Evolutionary conservation across 2,113 vertebrate genomes (phyloP).

Genomic region (Lathamus discolor): DNA sequence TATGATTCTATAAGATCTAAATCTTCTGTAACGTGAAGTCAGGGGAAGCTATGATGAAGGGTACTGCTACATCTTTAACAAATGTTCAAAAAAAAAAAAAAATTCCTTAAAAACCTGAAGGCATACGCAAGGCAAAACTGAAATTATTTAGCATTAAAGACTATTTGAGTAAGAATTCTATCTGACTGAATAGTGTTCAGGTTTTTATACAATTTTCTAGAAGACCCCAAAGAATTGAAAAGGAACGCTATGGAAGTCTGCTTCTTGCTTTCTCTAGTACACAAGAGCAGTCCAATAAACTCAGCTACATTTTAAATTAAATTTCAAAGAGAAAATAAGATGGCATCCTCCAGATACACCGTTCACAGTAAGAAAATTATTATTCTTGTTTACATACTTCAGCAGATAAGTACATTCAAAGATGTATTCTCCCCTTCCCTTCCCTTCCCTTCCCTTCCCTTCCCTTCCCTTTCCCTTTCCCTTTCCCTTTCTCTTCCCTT

Average conservation of each 20-base stretch:
- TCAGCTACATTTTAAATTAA: neutral
- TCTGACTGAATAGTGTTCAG: neutral
- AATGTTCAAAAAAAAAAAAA: neutral
- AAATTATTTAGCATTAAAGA: neutral
- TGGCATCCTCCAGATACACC: neutral
- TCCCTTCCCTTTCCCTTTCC: no score
- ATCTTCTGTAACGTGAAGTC: neutral
- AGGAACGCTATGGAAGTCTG: neutral
- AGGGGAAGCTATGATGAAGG: neutral
- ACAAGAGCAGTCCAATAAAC: rapidly evolving
- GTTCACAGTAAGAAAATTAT: neutral
- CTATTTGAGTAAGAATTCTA: neutral
- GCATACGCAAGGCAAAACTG: neutral
- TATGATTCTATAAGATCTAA: neutral
- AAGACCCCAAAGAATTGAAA: neutral
- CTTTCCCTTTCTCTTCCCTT: no score
- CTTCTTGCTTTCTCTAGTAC: neutral
- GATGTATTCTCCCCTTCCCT: neutral
- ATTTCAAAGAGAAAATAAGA: neutral
- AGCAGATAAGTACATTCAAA: neutral
- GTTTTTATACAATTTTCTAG: neutral
- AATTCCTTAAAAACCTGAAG: neutral
- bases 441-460: no score
- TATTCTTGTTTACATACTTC: neutral
- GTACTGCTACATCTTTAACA: neutral